A percentile compares a stretch with the other conserved stretches of the same genome.
Conservation (phyloP, 2,113 vertebrate genomes). For the Engraulis encrasicolus region DNA sequence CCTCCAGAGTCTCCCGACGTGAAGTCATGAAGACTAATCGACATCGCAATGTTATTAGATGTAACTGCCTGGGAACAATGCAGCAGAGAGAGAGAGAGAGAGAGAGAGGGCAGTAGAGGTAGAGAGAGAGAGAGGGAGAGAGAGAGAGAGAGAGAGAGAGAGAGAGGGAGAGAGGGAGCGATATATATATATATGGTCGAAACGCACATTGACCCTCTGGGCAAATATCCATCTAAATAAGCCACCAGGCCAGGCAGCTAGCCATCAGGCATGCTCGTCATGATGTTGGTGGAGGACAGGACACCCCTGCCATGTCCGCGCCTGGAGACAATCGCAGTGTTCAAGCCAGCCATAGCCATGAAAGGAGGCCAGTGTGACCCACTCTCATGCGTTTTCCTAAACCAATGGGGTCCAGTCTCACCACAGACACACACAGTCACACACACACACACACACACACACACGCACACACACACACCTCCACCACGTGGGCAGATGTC, state of each 20-base stretch:
- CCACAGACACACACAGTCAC: not conserved
- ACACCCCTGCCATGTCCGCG: not conserved
- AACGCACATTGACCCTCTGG: not conserved
- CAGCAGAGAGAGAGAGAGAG: not conserved
- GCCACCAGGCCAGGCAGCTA: no score
- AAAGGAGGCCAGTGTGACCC: not conserved
- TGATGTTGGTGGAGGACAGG: not conserved
- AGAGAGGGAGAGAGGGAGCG: no score
- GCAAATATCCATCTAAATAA: not conserved
- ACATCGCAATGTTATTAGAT: not conserved
- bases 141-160: no score
- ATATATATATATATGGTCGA: no score
- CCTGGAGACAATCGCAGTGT: not conserved
- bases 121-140: no score
- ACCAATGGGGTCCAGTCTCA: not conserved
- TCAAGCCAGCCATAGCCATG: not conserved
- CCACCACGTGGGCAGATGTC: conserved; percentile 1
- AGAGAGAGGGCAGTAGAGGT: no score
- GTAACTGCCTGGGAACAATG: not conserved
- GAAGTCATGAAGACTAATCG: not conserved
- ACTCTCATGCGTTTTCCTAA: not conserved
- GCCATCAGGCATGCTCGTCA: not conserved
- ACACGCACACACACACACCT: not conserved
- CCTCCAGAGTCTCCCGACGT: not conserved
- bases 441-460: not conserved